Percentiles rank a stretch among this genome's conserved stretches.
Conservation (phyloP, 2,113 vertebrate species). For the Mixornis gularis region DNA sequence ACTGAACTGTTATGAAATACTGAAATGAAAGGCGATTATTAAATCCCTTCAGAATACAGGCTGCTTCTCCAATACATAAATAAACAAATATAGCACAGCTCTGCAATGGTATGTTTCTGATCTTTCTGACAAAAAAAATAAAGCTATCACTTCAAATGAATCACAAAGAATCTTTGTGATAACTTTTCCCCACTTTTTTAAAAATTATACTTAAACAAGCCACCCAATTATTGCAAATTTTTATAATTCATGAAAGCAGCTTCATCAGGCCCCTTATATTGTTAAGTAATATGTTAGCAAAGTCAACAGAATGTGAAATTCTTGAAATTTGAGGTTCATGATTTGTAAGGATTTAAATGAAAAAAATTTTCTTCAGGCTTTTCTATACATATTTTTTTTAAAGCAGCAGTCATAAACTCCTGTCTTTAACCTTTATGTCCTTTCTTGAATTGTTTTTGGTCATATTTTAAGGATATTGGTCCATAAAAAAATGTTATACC, state of each 20-base stretch:
- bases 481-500: not conserved
- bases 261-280: slow-evolving; percentile 2
- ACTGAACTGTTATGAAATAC: not conserved
- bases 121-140: not conserved
- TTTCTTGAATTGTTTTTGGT: not conserved
- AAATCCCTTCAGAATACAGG: not conserved
- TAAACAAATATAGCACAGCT: not conserved
- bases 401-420: not conserved
- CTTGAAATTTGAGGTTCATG: not conserved
- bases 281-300: slow-evolving; percentile 14
- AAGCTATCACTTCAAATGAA: slow-evolving; percentile 17
- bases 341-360: slow-evolving; percentile 24
- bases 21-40: not conserved
- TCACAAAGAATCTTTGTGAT: not conserved
- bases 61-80: not conserved
- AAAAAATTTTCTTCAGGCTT: not conserved
- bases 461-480: not conserved
- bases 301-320: not conserved
- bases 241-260: slow-evolving; percentile 33
- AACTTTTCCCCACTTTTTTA: not conserved
- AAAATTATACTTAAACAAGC: slow-evolving; percentile 42
- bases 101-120: not conserved
- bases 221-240: slow-evolving; percentile 8
- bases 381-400: not conserved
- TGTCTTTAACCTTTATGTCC: not conserved